Evolutionary conservation across 2,797 vertebrate genomes (phyloP).

Genomic region (Poecilia velifera): DNA sequence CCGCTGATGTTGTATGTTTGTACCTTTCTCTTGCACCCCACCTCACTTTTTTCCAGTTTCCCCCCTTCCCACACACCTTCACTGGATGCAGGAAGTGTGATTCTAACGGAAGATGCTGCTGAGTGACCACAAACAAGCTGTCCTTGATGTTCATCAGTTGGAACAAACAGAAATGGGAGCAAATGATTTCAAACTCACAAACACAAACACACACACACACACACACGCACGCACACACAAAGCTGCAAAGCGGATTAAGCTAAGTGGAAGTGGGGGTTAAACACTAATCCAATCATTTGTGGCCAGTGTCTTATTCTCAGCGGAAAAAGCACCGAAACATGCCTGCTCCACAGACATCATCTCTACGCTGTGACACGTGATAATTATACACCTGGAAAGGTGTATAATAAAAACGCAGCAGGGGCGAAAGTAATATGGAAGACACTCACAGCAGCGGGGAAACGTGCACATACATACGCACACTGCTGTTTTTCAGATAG

Average conservation of each 20-base stretch:
- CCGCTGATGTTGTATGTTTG: constrained; percentile 32
- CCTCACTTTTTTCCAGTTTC: constrained; percentile 12
- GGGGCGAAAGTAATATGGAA: constrained; percentile 46
- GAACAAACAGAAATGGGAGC: constrained; percentile 22
- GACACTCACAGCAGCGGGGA: constrained; percentile 28
- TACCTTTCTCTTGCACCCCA: constrained; percentile 14
- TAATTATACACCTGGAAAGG: constrained; percentile 78
- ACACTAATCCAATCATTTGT: constrained; percentile 84
- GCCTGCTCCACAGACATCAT: constrained; percentile 47
- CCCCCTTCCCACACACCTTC: constrained; percentile 46
- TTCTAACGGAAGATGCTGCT: constrained; percentile 30
- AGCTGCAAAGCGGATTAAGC: constrained; percentile 82
- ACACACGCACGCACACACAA: constrained; percentile 7
- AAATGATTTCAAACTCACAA: constrained; percentile 27
- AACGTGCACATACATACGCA: constrained; percentile 23
- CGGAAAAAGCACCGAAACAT: constrained; percentile 64
- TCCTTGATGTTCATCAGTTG: constrained; percentile 51
- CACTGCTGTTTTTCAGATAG: background rate
- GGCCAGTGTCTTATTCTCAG: constrained; percentile 77
- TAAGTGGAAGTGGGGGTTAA: constrained; percentile 78
- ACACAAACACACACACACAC: constrained; percentile 19
- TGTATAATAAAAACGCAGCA: constrained; percentile 68
- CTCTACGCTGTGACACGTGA: constrained; percentile 56
- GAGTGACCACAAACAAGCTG: constrained; percentile 36
- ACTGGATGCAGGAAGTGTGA: constrained; percentile 30